Conservation (phyloP, 2,797 vertebrate genomes). For the Thripadectes ignobilis region DNA sequence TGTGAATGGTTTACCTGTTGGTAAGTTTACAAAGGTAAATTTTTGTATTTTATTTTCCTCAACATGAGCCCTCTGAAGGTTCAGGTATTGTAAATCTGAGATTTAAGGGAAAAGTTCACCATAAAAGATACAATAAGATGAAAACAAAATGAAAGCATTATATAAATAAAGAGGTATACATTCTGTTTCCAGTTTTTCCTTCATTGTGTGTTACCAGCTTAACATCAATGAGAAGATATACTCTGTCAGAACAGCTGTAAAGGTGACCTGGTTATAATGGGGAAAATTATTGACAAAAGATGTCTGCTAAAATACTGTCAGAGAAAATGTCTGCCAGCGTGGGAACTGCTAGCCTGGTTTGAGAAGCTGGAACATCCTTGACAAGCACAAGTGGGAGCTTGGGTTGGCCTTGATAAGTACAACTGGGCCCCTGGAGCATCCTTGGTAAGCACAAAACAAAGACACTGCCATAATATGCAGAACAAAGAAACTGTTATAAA, state of each 20-base stretch:
- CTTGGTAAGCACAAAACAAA: background rate
- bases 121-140: conserved; percentile 33
- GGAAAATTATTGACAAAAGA: background rate
- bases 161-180: conserved; percentile 30
- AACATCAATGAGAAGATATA: background rate
- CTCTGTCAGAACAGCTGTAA: background rate
- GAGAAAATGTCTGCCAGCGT: background rate
- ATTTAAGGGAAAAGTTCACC: conserved; percentile 7
- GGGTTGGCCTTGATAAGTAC: rapidly evolving
- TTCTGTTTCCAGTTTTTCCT: background rate
- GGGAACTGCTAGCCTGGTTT: background rate
- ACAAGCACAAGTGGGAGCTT: background rate
- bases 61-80: background rate
- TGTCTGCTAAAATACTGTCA: background rate
- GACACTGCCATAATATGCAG: background rate
- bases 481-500: background rate
- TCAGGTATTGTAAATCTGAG: conserved; percentile 40
- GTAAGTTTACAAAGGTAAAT: background rate
- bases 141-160: conserved; percentile 51
- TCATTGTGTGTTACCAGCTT: background rate
- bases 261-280: background rate
- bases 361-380: background rate
- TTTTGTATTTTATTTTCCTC: background rate
- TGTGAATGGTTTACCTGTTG: background rate
- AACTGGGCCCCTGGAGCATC: background rate